Percentiles rank a stretch among this genome's conserved stretches.
Evolutionary conservation across 2,113 vertebrate species (phyloP).

Genomic region (Plecturocebus donacophilus): DNA sequence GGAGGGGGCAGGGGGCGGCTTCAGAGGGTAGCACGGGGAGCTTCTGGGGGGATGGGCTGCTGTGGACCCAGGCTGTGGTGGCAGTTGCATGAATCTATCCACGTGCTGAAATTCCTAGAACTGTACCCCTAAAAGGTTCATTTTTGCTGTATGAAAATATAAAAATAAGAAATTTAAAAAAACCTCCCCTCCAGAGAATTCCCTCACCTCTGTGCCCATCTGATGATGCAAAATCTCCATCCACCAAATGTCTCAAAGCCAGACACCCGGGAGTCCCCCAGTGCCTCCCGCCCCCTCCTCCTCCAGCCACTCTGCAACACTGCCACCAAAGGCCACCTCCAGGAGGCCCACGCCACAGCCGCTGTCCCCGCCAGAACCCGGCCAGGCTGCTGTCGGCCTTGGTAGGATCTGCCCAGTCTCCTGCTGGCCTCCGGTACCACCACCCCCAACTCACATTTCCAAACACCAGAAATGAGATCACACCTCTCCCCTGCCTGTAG

Average conservation of each 20-base stretch:
- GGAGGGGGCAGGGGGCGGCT: too few relatives aligned
- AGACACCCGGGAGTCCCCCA: not conserved
- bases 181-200: not conserved
- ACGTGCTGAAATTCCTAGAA: not conserved
- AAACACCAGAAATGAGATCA: not conserved
- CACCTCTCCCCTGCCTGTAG: not conserved
- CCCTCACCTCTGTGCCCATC: accelerated
- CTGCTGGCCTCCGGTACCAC: not conserved
- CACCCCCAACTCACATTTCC: not conserved
- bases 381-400: not conserved
- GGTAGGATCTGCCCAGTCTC: not conserved
- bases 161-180: not conserved
- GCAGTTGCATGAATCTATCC: not conserved
- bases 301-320: too few relatives aligned
- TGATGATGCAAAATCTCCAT: not conserved
- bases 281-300: not conserved
- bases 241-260: too few relatives aligned
- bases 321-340: not conserved
- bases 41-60: not conserved
- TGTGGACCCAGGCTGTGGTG: not conserved
- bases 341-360: accelerated
- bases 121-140: not conserved
- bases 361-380: accelerated
- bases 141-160: not conserved
- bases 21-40: not conserved